A percentile compares a stretch with the other conserved stretches of the same genome.
phyloP scores from a whole-genome alignment of 2,113 vertebrate species.

The Aleadryas rufinucha region DNA sequence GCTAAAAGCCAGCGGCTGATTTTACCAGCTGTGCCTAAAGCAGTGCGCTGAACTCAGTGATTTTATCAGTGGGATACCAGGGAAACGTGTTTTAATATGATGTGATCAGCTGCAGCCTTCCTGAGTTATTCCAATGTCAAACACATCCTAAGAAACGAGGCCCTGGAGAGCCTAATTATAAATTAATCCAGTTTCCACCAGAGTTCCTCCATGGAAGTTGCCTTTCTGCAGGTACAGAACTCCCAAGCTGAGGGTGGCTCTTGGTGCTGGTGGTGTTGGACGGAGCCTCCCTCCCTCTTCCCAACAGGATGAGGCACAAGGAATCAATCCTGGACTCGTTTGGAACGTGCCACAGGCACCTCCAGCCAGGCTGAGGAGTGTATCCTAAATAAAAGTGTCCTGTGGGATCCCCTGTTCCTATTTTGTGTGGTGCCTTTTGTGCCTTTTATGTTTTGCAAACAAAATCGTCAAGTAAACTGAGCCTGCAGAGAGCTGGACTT shows the following conservation, averaged over 20 bases:
- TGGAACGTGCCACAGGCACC: background rate
- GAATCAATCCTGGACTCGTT: background rate
- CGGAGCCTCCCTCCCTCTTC: background rate
- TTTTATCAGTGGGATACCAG: background rate
- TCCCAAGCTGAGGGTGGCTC: background rate
- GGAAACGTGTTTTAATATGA: background rate
- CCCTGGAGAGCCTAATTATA: background rate
- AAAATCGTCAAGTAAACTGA: background rate
- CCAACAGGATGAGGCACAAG: background rate
- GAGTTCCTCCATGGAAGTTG: background rate
- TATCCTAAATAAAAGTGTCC: background rate
- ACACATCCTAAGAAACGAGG: background rate
- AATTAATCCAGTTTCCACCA: background rate
- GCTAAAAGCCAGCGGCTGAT: background rate
- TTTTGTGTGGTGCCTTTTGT: background rate
- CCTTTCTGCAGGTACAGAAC: background rate
- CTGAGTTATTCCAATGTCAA: background rate
- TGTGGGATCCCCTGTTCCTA: background rate
- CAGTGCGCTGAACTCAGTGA: background rate
- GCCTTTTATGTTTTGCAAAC: background rate
- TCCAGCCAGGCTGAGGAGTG: background rate
- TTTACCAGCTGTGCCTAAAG: background rate
- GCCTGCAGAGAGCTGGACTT: background rate
- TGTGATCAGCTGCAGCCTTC: background rate
- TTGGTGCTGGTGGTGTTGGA: background rate